Evolutionary conservation across 2,888 invertebrate genomes (phyloP).

Genomic region (Eumerus sabulonum): DNA sequence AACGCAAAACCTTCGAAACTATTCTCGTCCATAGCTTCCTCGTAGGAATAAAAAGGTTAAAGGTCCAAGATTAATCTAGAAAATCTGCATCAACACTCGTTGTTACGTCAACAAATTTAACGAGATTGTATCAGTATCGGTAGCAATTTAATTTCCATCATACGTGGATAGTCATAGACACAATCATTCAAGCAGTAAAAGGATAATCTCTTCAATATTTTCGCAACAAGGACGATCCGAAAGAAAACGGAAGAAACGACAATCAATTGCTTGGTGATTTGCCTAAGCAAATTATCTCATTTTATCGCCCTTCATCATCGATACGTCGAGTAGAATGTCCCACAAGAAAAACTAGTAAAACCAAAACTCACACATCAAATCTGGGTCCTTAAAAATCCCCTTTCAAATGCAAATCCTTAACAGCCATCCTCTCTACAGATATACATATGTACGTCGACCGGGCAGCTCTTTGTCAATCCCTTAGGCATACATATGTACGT

Average conservation of each 20-base stretch:
- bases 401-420: slow-evolving; percentile 56
- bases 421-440: slow-evolving; percentile 19
- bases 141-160: slow-evolving; percentile 9
- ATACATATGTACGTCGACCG: background rate
- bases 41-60: background rate
- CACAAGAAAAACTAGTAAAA: slow-evolving; percentile 17
- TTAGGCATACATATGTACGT: slow-evolving; percentile 55
- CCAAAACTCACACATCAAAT: slow-evolving; percentile 10
- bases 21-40: no score
- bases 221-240: background rate
- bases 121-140: slow-evolving; percentile 33
- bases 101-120: background rate
- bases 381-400: slow-evolving; percentile 24
- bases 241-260: slow-evolving; percentile 39
- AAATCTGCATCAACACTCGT: background rate
- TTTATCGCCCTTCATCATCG: slow-evolving; percentile 51
- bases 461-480: slow-evolving; percentile 40
- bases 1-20: no score
- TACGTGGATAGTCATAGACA: background rate
- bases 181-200: slow-evolving; percentile 47
- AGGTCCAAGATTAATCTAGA: background rate
- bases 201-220: slow-evolving; percentile 51
- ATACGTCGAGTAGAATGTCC: slow-evolving; percentile 33
- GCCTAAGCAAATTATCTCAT: slow-evolving; percentile 63
- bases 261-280: slow-evolving; percentile 48